phyloP scores from a whole-genome alignment of 1,140 invertebrate genomes.

The Trichonephila inaurata region DNA sequence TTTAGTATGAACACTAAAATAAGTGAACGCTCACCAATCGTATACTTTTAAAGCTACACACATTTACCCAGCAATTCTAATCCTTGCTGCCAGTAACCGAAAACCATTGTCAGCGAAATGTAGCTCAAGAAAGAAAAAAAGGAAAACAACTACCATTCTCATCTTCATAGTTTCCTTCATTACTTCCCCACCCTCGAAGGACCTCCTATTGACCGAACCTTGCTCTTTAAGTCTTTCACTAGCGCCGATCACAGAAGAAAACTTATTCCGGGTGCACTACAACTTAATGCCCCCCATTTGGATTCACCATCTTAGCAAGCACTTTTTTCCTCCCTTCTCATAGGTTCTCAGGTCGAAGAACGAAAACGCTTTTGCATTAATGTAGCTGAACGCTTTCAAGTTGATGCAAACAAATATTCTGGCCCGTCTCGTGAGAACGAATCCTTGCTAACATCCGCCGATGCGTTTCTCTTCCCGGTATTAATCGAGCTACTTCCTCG shows the following conservation, averaged over 20 bases:
- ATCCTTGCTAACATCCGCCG: conserved; percentile 2
- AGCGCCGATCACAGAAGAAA: background rate
- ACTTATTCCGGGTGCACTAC: conserved; percentile 1
- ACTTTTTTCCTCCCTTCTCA: background rate
- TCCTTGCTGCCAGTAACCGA: too few relatives aligned
- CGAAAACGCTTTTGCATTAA: conserved; percentile 14
- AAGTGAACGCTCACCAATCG: too few relatives aligned
- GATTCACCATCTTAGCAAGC: background rate
- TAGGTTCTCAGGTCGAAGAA: conserved; percentile 9
- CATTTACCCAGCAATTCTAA: too few relatives aligned
- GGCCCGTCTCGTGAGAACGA: conserved; percentile 20
- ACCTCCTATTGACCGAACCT: conserved; percentile 6
- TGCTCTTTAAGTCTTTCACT: background rate
- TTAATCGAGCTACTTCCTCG: background rate
- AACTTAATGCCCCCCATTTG: conserved; percentile 25
- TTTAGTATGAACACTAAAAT: too few relatives aligned
- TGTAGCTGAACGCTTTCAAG: background rate
- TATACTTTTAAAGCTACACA: too few relatives aligned
- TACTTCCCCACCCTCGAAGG: background rate
- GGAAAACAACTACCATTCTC: background rate
- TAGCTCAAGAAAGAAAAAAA: background rate
- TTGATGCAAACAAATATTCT: background rate
- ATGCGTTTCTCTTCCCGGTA: conserved; percentile 1
- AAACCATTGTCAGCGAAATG: too few relatives aligned
- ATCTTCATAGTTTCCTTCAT: background rate